Conservation (phyloP, 2,113 vertebrate species). For the Corythornis vintsioides region DNA sequence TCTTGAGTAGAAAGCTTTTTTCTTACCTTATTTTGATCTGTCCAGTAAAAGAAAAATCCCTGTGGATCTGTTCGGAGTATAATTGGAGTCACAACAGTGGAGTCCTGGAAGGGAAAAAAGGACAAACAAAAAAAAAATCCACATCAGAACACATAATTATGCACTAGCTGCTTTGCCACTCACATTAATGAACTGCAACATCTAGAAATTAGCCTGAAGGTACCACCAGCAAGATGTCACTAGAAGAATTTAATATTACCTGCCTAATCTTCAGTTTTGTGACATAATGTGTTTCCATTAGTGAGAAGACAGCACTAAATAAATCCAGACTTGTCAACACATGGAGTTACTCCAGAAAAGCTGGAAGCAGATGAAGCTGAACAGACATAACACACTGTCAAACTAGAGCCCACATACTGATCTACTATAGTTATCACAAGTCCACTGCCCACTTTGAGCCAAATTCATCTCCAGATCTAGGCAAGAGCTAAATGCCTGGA, state of each 20-base stretch:
- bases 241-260: neutral
- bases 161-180: neutral
- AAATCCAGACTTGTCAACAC: neutral
- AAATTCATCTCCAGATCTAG: neutral
- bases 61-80: constrained; percentile 92
- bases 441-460: neutral
- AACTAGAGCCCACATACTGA: neutral
- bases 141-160: neutral
- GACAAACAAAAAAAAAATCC: neutral
- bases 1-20: neutral
- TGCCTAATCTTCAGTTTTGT: neutral
- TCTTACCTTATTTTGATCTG: constrained; percentile 96
- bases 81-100: constrained; percentile 88
- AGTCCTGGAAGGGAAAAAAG: constrained; percentile 79
- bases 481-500: neutral
- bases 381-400: neutral
- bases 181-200: neutral
- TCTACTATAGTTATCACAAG: neutral
- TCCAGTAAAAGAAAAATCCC: constrained; percentile 97
- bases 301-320: neutral
- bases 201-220: neutral
- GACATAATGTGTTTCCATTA: neutral
- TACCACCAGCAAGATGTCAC: neutral
- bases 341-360: neutral
- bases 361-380: neutral